Conservation (phyloP, 64 coral and sea anemone genomes). For the Orbicella faveolata region DNA sequence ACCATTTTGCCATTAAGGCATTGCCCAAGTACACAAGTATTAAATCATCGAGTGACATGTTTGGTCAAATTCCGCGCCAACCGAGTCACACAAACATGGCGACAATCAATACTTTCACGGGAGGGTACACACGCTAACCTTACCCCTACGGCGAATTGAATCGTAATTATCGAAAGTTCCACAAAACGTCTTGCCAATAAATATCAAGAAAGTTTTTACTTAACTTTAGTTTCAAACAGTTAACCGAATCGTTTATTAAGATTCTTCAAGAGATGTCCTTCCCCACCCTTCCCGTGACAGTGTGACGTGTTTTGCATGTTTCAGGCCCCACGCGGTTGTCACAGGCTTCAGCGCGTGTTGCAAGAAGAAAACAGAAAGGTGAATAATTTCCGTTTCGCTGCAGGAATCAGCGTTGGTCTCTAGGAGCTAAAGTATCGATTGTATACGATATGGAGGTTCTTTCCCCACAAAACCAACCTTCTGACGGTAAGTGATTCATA, state of each 20-base stretch:
- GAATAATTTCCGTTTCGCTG: constrained; percentile 24
- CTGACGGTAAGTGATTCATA: background rate
- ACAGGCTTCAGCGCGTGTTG: constrained; percentile 33
- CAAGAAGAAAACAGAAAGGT: constrained; percentile 17
- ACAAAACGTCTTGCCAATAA: background rate
- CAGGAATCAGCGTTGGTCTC: constrained; percentile 10
- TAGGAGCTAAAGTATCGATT: background rate
- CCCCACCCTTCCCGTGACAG: background rate
- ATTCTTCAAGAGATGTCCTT: background rate
- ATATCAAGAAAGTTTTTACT: background rate
- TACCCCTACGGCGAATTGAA: background rate
- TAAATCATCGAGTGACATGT: background rate
- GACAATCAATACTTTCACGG: background rate
- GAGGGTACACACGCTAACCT: background rate
- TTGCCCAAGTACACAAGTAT: background rate
- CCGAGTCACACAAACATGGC: background rate
- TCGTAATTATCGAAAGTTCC: background rate
- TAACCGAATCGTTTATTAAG: background rate
- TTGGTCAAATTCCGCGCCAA: constrained; percentile 32
- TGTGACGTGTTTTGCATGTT: background rate
- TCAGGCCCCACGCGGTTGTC: constrained; percentile 45
- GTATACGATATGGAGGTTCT: constrained; percentile 36
- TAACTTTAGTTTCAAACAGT: background rate
- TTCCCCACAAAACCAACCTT: constrained; percentile 20
- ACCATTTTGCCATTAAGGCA: background rate